Base-by-base conservation (phyloP, 1,140 invertebrate genomes). In the Achroia grisella region DNA sequence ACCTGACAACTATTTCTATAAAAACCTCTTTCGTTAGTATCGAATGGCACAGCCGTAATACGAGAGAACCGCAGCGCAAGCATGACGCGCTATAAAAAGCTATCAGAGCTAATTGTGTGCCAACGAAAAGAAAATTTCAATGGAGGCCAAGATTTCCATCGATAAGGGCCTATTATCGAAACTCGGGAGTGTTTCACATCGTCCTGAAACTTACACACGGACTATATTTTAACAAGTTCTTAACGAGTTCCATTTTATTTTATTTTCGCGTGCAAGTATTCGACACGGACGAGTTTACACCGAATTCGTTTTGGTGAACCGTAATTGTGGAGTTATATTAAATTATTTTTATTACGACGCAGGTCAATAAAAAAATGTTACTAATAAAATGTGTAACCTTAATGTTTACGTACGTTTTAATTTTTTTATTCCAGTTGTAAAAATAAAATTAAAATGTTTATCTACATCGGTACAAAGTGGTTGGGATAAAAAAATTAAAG, bases 31-130 rank as follows among this genome's bases (percentile, higher is more conserved):
- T 23, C 17, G 2, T 23, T 23, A 3, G 17, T 6, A 23, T 6
- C 17, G 17, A 23, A 23, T 23, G 6, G 2, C 17, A 23, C 17
- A 23, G 6, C 17, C 6, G 17, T 6, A 23, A 23, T 6, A 23
- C 17, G 17, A 23, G 6, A 2, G 2, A 23, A 23, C 17, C 6
- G 17, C 17, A 3, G 17, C 55, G 58, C 53, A 58, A 71, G 59
- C 73, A 71, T 80, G 70, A 77, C 60, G 37, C 56, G 37, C 56
- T 69, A 74, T 50, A 73, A 73, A 78, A 71, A 76, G 60, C 64
- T 71, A 74, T 74, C 64, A 68, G 46, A 73, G 54, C 62, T 80
- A 77, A 80, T 80, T 77, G 73, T 77, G 73, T 68, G 69, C 72
- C 69, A 70, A 75, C 67, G 64, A 71, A 75, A 76, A 73, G 67